Base-by-base conservation (phyloP, 2,888 invertebrate genomes). In the Falcaria lacertinaria region DNA sequence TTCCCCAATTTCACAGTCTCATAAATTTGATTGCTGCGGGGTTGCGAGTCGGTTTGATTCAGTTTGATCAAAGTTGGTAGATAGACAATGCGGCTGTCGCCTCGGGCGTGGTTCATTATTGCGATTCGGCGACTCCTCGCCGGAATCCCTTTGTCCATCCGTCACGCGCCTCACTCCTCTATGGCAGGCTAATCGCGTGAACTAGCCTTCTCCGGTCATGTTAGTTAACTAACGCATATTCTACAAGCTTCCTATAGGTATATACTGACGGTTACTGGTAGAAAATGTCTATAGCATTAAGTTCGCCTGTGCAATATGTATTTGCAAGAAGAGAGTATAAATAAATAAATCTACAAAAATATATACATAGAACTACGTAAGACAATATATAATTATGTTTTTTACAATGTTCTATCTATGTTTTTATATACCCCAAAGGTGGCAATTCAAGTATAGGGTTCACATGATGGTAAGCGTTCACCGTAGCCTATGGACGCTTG, bases 111-210 rank as follows among this genome's bases (percentile, higher is more conserved):
- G 69, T 71, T 74, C 70, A 78, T 82, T 78, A 80, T 70, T 69
- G 66, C 62, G 58, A 72, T 53, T 72, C 64, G 71, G 63, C 63
- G 64, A 60, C 54, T 61, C 63, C 64, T 64, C 69, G 56, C 57
- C 52, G 69, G 68, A 66, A 69, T 74, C 68, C 67, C 71, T 82
- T 82, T 81, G 80, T 81, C 65, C 60, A 62, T 64, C 60, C 69
- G 69, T 74, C 74, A 76, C 74, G 72, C 67, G 64, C 64, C 61
- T 55, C 54, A 54, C 53, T 57, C 50, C 69, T 71, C 68, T 64
- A 66, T 68, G 64, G 63, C 64, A 56, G 62, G 64, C 63, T 64
- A 69, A 71, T 65, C 66, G 64, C 63, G 60, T 56, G 59, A 66
- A 64, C 57, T 66, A 68, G 52, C 51, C 51, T 53, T 53, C 54